Conservation (phyloP, 1,140 invertebrate species). For the Euura saliciscinereae region DNA sequence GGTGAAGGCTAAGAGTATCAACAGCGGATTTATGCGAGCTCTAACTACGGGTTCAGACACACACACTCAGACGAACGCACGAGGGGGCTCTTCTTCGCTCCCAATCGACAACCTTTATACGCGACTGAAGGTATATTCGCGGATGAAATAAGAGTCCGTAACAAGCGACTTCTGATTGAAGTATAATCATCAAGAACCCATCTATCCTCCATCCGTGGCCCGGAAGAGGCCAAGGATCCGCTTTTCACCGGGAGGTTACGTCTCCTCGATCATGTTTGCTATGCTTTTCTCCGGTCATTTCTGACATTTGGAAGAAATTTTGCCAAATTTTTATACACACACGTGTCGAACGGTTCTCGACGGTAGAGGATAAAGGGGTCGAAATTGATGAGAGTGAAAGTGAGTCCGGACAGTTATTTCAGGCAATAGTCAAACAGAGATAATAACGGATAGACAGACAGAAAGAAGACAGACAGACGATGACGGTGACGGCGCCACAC, state of each 20-base stretch:
- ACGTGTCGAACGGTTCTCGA: background rate
- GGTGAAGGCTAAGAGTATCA: background rate
- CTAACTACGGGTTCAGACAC: background rate
- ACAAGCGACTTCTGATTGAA: slow-evolving; percentile 5
- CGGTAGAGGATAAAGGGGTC: too few species aligned
- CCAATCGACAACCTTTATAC: slow-evolving; percentile 1
- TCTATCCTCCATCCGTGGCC: background rate
- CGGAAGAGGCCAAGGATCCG: background rate
- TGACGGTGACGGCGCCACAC: background rate
- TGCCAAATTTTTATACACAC: background rate
- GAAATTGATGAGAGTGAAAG: background rate
- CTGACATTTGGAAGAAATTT: background rate
- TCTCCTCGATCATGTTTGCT: background rate
- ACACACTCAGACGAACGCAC: background rate
- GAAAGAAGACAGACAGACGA: background rate
- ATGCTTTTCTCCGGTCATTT: background rate
- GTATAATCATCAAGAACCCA: background rate
- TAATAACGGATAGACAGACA: background rate
- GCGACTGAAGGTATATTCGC: background rate
- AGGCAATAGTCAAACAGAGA: background rate
- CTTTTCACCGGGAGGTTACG: background rate
- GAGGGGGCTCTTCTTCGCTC: background rate
- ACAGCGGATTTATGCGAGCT: slow-evolving; percentile 3
- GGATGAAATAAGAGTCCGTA: slow-evolving; percentile 5
- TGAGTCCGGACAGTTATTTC: background rate